Base-by-base conservation (phyloP, 64 coral and sea anemone species). In the Montipora capricornis region DNA sequence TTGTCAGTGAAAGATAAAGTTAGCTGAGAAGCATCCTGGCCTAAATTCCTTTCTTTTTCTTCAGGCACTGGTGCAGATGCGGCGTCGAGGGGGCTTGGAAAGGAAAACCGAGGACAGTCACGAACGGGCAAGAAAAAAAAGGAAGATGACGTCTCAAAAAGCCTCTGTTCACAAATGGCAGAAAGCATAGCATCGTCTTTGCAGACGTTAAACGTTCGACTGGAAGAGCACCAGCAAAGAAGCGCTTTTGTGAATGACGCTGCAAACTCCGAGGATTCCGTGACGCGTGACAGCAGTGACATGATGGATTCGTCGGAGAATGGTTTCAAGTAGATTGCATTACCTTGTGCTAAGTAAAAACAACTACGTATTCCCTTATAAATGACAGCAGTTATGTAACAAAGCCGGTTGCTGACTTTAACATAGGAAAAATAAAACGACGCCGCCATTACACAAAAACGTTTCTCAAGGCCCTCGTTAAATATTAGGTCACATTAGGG, bases 181-280 rank as follows among this genome's bases (percentile, higher is more conserved):
- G 82, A 71, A 73, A 71, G 11, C 64, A 51, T 50, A 15, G 64
- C 82, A 2, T 0, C 47, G 19, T 86, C 82, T 17, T 14, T 86
- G 1, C 82, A 86, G 16, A 45, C 4, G 1, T 64, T 86, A 8
- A 86, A 86, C 13, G 44, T 44, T 47, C 82, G 11, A 7, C 44
- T 86, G 13, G 82, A 86, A 50, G 66, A 69, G 22, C 82, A 86
- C 5, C 82, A 86, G 71, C 62, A 44, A 4, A 26, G 12, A 49
- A 45, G 76, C 1, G 14, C 15, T 3, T 78, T 14, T 7, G 49
- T 7, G 16, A 51, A 51, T 45, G 46, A 64, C 22, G 82, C 62
- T 50, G 44, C 44, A 7, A n/a, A 44, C 17, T 19, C 9, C 62
- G 66, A 71, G 1, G 82, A 71, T 69, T 68, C 64, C 17, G 82